These are phyloP conservation scores for Bos indicus DNA, from an alignment of 2,113 vertebrate genomes.

Conservation along the genomic window DNA sequence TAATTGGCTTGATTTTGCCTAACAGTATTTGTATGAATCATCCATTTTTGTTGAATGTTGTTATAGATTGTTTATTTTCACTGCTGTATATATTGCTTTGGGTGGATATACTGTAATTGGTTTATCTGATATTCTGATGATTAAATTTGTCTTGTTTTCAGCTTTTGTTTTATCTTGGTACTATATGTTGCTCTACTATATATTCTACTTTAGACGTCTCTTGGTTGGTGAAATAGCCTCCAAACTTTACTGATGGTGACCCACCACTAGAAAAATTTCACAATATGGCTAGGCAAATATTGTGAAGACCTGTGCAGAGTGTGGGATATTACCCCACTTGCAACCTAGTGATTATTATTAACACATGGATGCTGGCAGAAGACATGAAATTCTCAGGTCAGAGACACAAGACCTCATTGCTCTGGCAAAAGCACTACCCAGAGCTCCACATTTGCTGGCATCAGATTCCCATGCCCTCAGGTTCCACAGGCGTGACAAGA, in stretches of 20 bases:
- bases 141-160: neutral
- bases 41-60: neutral
- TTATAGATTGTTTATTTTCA: neutral
- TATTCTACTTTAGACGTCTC: neutral
- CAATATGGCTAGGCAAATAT: neutral
- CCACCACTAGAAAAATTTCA: neutral
- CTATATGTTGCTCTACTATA: neutral
- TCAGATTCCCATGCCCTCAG: neutral
- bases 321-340: neutral
- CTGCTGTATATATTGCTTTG: neutral
- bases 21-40: neutral
- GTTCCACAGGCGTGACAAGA: neutral
- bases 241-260: neutral
- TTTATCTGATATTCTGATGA: neutral
- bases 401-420: neutral
- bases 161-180: neutral
- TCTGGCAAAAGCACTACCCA: neutral
- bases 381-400: neutral
- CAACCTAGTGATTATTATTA: neutral
- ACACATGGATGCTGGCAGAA: neutral
- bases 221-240: neutral
- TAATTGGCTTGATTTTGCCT: neutral
- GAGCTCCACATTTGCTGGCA: neutral
- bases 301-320: neutral
- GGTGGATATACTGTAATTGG: neutral